Percentiles rank a stretch among this genome's conserved stretches.
These are phyloP conservation scores for Drosophila sordidapex DNA, from an alignment of 2,888 invertebrate species.

Conservation along the genomic window DNA sequence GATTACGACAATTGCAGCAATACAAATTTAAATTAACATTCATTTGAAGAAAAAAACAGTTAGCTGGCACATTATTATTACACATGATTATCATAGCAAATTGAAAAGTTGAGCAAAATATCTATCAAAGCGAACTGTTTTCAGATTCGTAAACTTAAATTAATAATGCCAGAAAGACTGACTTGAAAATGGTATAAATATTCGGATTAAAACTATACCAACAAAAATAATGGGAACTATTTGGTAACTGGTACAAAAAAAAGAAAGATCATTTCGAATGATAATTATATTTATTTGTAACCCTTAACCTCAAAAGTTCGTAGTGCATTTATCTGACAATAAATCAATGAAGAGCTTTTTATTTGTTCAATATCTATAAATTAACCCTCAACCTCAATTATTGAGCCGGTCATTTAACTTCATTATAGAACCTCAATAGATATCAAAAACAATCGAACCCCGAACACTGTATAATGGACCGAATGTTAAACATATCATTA, in stretches of 20 bases:
- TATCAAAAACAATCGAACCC: constrained; percentile 16
- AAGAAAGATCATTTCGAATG: neutral
- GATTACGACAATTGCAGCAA: constrained; percentile 53
- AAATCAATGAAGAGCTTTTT: neutral
- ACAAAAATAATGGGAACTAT: neutral
- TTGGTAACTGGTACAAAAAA: neutral
- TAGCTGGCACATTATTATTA: constrained; percentile 12
- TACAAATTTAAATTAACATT: constrained; percentile 38
- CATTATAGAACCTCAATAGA: constrained; percentile 29
- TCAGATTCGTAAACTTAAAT: neutral
- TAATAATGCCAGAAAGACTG: neutral
- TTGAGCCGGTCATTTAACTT: constrained; percentile 13
- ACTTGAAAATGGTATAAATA: neutral
- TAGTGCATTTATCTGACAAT: neutral
- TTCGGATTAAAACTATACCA: neutral
- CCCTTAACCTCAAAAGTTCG: neutral
- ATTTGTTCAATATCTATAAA: constrained; percentile 5
- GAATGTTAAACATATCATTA: constrained; percentile 52
- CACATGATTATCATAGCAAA: neutral
- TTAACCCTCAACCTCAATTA: constrained; percentile 6
- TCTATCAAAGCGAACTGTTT: neutral
- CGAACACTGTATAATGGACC: constrained; percentile 18
- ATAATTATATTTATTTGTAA: neutral
- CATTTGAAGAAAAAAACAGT: constrained; percentile 1
- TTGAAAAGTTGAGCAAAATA: neutral